Evolutionary conservation across 2,113 vertebrate species (phyloP).

Genomic region (Poeciliopsis prolifica): DNA sequence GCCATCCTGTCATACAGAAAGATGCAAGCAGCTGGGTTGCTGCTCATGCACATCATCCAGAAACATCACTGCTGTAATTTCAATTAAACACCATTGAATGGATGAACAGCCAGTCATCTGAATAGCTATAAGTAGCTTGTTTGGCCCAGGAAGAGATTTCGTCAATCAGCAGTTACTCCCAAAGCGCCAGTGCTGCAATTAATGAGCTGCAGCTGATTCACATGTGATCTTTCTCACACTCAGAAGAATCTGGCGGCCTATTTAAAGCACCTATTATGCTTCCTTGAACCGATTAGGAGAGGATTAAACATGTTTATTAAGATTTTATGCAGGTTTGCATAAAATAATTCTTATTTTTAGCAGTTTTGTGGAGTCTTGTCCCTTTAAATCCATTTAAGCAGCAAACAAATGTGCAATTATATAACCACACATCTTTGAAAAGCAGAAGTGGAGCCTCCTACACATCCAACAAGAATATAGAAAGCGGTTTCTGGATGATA

Average conservation of each 20-base stretch:
- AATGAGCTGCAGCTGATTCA: background rate
- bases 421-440: too few relatives aligned
- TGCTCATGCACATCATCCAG: slow-evolving; percentile 3
- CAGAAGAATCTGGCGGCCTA: background rate
- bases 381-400: too few relatives aligned
- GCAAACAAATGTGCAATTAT: too few relatives aligned
- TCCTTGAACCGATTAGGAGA: too few relatives aligned
- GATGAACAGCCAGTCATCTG: background rate
- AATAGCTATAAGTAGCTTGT: background rate
- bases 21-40: background rate
- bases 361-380: too few relatives aligned
- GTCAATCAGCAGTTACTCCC: background rate
- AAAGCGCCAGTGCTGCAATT: background rate
- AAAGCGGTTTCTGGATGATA: too few relatives aligned
- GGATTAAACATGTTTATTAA: too few relatives aligned
- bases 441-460: too few relatives aligned
- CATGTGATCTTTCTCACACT: background rate
- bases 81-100: background rate
- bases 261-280: background rate
- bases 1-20: background rate
- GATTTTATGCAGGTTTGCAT: too few relatives aligned
- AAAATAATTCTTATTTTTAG: too few relatives aligned
- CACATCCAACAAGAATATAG: too few relatives aligned
- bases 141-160: background rate
- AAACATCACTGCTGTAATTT: background rate